These are phyloP conservation scores for Adelges cooleyi DNA, from an alignment of 1,140 invertebrate species.

Conservation along the genomic window DNA sequence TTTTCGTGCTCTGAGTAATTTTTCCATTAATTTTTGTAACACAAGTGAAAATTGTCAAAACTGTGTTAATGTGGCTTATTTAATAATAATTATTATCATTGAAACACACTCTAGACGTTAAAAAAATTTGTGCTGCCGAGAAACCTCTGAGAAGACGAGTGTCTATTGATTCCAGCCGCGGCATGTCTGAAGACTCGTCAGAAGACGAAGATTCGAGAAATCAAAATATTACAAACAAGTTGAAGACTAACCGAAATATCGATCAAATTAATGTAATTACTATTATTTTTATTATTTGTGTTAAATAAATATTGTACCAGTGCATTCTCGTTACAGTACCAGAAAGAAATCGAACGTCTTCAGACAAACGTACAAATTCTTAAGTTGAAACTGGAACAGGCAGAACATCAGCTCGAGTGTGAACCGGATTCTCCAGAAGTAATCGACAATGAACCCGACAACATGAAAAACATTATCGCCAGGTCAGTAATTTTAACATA, in stretches of 20 bases:
- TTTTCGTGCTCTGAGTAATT: too few species aligned
- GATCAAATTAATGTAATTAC: neutral
- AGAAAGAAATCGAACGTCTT: slow-evolving; percentile 65
- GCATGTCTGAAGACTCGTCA: slow-evolving; percentile 21
- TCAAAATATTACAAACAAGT: slow-evolving; percentile 19
- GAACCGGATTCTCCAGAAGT: slow-evolving; percentile 27
- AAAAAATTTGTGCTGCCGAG: neutral
- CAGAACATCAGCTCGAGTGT: slow-evolving; percentile 38
- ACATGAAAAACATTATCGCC: slow-evolving; percentile 68
- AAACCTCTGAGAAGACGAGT: slow-evolving; percentile 6
- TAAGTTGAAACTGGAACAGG: slow-evolving; percentile 50
- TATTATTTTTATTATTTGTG: neutral
- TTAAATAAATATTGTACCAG: neutral
- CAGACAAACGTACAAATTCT: slow-evolving; percentile 62
- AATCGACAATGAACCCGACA: slow-evolving; percentile 47
- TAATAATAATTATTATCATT: too few species aligned
- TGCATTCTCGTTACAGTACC: slow-evolving; percentile 41
- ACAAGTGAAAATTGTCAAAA: too few species aligned
- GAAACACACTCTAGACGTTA: neutral
- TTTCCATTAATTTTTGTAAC: too few species aligned
- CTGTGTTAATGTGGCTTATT: too few species aligned
- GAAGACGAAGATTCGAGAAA: slow-evolving; percentile 18
- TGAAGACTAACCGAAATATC: neutral
- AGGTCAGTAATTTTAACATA: too few species aligned
- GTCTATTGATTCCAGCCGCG: slow-evolving; percentile 17